Evolutionary conservation across 37 sponge, comb jelly and placozoan genomes (phyloP), one percentile per base, ranked within the genome.

Genomic region (Beroe forskalii): DNA sequence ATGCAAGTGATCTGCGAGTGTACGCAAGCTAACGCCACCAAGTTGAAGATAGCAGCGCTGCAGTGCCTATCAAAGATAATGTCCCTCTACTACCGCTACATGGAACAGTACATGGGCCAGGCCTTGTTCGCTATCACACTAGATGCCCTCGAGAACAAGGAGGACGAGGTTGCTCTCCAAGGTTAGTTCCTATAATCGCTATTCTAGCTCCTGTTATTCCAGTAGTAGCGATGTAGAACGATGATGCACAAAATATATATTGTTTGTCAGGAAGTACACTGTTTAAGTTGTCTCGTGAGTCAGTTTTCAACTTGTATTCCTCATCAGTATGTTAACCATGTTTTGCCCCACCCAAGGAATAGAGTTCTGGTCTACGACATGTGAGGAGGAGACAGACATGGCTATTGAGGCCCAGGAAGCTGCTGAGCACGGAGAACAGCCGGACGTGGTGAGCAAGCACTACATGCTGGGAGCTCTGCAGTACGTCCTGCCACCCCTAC

Each of bases 291-390:
- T 48, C 55, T 48, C 55, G n/a, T n/a, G n/a, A n/a, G n/a, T n/a
- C n/a, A n/a, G n/a, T n/a, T n/a, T n/a, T n/a, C n/a, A n/a, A n/a
- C n/a, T n/a, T n/a, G n/a, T n/a, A n/a, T n/a, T n/a, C n/a, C n/a
- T n/a, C n/a, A n/a, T 24, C 66, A 22, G 25, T 22, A 63, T 24
- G 4, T 63, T n/a, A 19, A 19, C 9, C 60, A 9, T 55, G 17
- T 55, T 17, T 55, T 55, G 60, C 60, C 28, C 8, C 28, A 35
- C 75, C 30, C 8, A 43, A 80, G 86, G 97, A 9, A 95, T 99
- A 36, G 99, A 99, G 90, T 99, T 99, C 89, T 99, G 99, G 99
- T 95, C 97, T n/a, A 96, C 97, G 20, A 94, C 96, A 17, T 99
- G 99, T 89, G 99, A 99, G 40, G 97, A 96, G 67, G 99, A 99